These are phyloP conservation scores for Acanthurus lineatus DNA, from an alignment of 2,797 vertebrate species.

Conservation along the genomic window DNA sequence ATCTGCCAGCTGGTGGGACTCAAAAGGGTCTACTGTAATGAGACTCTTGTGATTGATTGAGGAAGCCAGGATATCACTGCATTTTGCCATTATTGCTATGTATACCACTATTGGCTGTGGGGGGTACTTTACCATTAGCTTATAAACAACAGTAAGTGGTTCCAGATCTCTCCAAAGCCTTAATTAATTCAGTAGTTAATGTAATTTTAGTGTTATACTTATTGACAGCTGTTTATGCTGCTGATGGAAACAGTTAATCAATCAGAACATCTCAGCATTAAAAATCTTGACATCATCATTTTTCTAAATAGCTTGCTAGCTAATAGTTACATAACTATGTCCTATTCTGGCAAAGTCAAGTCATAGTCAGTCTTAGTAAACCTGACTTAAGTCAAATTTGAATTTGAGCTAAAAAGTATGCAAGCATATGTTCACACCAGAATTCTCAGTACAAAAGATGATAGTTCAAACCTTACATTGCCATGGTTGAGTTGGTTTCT, in stretches of 20 bases:
- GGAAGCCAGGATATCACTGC: background rate
- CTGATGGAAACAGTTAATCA: background rate
- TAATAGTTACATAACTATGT: background rate
- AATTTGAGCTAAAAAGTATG: background rate
- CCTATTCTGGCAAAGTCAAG: no score
- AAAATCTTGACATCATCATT: background rate
- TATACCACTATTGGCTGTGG: background rate
- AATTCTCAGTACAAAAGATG: background rate
- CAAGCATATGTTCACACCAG: background rate
- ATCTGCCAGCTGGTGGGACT: slow-evolving; percentile 1
- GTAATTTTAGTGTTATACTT: background rate
- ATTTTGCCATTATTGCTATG: background rate
- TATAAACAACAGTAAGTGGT: background rate
- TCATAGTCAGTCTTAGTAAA: background rate
- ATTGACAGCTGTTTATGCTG: background rate
- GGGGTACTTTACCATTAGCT: background rate
- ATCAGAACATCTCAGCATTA: background rate
- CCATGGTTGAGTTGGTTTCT: background rate
- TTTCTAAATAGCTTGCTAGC: background rate
- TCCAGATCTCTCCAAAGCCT: background rate
- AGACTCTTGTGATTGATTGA: slow-evolving; percentile 1
- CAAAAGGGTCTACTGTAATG: background rate
- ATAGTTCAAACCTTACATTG: no score
- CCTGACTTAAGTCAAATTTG: background rate
- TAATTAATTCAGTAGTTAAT: background rate